These are phyloP conservation scores for Malacoraja senta DNA, from an alignment of 2,797 vertebrate species.

Conservation along the genomic window DNA sequence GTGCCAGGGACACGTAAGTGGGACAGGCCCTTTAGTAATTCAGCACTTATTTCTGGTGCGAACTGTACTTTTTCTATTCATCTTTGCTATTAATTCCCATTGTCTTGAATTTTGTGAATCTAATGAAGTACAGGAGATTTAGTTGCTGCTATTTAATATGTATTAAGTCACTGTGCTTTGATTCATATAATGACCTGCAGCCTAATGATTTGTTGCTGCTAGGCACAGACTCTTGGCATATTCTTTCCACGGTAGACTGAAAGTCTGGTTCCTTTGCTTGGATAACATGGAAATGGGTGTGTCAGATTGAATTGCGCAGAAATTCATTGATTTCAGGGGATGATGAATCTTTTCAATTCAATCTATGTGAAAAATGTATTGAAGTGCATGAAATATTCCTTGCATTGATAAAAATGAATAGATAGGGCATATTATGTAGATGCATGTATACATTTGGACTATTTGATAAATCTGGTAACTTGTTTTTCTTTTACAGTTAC, in stretches of 20 bases:
- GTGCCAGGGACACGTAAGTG: no score
- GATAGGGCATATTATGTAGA: neutral
- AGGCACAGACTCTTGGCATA: neutral
- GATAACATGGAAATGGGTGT: no score
- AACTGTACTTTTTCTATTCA: neutral
- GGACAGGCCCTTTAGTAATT: no score
- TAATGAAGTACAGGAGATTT: no score
- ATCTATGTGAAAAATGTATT: neutral
- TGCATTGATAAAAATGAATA: neutral
- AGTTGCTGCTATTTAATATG: neutral
- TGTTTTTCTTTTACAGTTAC: conserved; percentile 64
- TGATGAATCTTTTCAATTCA: no score
- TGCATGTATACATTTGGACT: neutral
- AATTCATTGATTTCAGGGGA: no score
- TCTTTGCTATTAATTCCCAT: neutral
- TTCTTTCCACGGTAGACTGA: no score
- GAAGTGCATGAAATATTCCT: neutral
- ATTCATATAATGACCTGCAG: neutral
- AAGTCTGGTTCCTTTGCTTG: no score
- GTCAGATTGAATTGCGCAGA: no score
- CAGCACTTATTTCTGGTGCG: neutral
- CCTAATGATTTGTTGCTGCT: neutral
- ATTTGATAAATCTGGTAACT: neutral
- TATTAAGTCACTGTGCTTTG: neutral
- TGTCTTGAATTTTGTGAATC: neutral